phyloP scores from a whole-genome alignment of 2,797 vertebrate genomes.

The Picus viridis region DNA sequence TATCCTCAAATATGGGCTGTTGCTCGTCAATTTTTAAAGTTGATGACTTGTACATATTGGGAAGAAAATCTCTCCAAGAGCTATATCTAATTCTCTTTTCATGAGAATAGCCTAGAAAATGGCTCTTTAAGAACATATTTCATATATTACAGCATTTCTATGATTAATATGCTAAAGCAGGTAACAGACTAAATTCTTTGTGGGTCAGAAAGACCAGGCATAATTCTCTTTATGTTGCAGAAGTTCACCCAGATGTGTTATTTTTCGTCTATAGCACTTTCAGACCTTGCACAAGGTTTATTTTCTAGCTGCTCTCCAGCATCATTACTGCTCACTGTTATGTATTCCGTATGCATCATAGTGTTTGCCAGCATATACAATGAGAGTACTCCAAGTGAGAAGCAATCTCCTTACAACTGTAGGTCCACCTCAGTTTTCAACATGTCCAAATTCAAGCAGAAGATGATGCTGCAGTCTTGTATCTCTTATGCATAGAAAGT shows the following conservation, averaged over 20 bases:
- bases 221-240: not conserved
- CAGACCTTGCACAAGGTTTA: not conserved
- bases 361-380: not conserved
- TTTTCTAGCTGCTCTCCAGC: not conserved
- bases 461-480: not conserved
- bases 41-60: not conserved
- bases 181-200: not conserved
- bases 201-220: not conserved
- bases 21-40: conserved; percentile 6
- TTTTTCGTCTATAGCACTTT: not conserved
- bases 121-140: not conserved
- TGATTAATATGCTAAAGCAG: not conserved
- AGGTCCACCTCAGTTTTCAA: not conserved
- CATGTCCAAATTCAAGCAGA: not conserved
- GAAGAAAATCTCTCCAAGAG: not conserved
- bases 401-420: not conserved
- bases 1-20: conserved; percentile 19
- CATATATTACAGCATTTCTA: not conserved
- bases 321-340: not conserved
- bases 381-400: not conserved
- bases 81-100: not conserved
- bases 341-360: not conserved
- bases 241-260: not conserved
- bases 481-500: not conserved
- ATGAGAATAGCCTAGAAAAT: not conserved